Evolutionary conservation across 1,140 invertebrate genomes (phyloP).

Genomic region (Epicauta chinensis): DNA sequence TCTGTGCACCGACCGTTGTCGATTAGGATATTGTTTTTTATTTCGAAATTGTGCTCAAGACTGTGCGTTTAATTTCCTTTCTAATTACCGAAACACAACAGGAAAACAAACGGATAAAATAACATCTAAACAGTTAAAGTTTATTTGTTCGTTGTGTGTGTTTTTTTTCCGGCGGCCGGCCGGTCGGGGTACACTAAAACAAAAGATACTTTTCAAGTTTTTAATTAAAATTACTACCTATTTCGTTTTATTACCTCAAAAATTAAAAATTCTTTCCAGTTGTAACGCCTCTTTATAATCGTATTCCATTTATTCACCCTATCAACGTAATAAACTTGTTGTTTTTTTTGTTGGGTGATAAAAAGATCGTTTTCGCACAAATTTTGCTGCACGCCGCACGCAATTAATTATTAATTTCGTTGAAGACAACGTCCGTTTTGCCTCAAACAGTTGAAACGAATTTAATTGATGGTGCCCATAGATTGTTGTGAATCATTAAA

Average conservation of each 20-base stretch:
- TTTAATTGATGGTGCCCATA: too few species aligned
- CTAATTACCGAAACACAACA: constrained; percentile 35
- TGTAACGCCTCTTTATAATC: constrained; percentile 19
- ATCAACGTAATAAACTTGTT: constrained; percentile 22
- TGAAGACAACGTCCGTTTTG: too few species aligned
- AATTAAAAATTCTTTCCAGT: constrained; percentile 38
- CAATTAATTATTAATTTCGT: too few species aligned
- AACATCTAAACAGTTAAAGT: constrained; percentile 26
- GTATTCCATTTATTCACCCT: constrained; percentile 20
- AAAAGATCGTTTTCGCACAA: too few species aligned
- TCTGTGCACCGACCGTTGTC: too few species aligned
- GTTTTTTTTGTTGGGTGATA: constrained; percentile 11
- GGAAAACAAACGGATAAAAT: constrained; percentile 17
- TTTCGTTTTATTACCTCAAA: constrained; percentile 40
- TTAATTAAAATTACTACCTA: constrained; percentile 42
- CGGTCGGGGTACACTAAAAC: constrained; percentile 39
- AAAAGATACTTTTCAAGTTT: constrained; percentile 40
- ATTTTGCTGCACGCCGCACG: too few species aligned
- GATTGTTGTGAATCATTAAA: constrained; percentile 18
- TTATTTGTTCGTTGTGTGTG: constrained; percentile 25
- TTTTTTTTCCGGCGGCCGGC: too few species aligned
- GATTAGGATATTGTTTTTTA: too few species aligned
- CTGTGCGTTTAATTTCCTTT: constrained; percentile 36
- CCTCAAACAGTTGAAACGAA: too few species aligned
- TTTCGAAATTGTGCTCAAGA: too few species aligned